These are phyloP conservation scores for Stictonetta naevosa DNA, from an alignment of 2,113 vertebrate genomes.

Conservation along the genomic window DNA sequence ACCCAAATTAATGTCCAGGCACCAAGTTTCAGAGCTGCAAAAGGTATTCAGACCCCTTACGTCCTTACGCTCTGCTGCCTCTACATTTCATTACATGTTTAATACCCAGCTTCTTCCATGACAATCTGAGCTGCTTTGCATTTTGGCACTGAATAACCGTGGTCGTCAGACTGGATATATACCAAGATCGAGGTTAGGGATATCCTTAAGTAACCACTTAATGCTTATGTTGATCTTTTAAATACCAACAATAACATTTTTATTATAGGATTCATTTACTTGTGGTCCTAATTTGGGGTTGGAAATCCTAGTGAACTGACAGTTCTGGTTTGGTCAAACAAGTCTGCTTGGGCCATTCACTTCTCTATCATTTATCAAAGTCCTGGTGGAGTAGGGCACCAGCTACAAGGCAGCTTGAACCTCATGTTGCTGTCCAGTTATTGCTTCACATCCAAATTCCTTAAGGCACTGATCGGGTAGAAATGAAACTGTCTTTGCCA, in stretches of 20 bases:
- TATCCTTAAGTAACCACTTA: background rate
- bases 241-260: background rate
- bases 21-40: background rate
- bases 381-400: background rate
- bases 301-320: background rate
- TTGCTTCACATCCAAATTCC: background rate
- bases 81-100: background rate
- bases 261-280: constrained; percentile 32
- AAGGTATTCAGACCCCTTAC: background rate
- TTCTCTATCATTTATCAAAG: background rate
- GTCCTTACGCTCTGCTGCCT: background rate
- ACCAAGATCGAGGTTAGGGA: constrained; percentile 10
- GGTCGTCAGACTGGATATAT: background rate
- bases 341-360: background rate
- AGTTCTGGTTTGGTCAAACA: background rate
- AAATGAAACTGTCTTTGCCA: background rate
- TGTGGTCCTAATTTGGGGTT: background rate
- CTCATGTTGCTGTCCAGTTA: background rate
- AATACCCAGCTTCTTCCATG: background rate
- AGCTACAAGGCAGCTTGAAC: background rate
- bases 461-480: background rate
- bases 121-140: background rate
- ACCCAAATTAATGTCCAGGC: background rate
- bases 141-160: background rate
- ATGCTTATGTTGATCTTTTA: constrained; percentile 7